Conservation (phyloP, 92 coral and sea anemone species). For the Bergia sp. region DNA sequence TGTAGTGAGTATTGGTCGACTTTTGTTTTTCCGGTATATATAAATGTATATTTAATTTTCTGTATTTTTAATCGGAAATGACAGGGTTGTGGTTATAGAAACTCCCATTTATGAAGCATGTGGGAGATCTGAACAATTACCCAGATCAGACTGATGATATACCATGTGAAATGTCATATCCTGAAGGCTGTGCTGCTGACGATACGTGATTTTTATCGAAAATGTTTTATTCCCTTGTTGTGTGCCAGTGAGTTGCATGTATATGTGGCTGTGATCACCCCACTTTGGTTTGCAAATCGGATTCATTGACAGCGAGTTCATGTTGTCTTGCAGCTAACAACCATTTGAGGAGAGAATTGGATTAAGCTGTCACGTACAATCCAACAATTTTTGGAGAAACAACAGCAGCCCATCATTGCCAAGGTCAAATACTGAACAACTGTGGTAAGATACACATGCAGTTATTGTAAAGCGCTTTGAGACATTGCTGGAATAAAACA, state of each 20-base stretch:
- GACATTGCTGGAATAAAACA: too few species aligned
- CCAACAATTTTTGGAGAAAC: neutral
- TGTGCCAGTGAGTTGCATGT: neutral
- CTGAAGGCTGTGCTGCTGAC: neutral
- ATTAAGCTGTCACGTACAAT: neutral
- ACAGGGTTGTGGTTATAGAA: neutral
- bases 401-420: neutral
- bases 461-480: too few species aligned
- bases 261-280: neutral
- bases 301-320: neutral
- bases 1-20: neutral
- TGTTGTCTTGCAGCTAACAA: neutral
- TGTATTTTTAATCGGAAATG: neutral
- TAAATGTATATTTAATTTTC: neutral
- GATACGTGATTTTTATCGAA: neutral
- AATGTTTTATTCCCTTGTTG: neutral
- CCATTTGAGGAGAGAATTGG: neutral
- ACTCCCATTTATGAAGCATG: neutral
- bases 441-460: neutral
- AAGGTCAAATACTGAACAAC: too few species aligned
- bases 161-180: neutral
- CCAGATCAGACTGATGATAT: neutral
- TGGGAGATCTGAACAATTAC: neutral
- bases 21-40: slow-evolving; percentile 1
- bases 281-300: too few species aligned